Evolutionary conservation across 2,888 invertebrate species (phyloP), one percentile per base, ranked within the genome.

Genomic region (Sycophila texana): DNA sequence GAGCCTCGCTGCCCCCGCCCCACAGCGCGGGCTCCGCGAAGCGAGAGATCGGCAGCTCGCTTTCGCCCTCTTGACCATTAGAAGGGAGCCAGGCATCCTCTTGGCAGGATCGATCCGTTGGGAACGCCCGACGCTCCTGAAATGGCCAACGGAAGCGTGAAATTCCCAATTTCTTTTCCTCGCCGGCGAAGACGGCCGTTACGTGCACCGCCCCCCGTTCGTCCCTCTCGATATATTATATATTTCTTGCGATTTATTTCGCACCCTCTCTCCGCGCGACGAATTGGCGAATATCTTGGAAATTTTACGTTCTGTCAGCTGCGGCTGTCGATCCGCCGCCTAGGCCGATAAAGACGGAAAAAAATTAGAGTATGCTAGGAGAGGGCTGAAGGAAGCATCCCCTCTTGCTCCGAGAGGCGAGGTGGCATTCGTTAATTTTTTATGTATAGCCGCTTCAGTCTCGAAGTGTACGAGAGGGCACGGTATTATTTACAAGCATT

Each of bases 81-180:
- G 66, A 81, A 65, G 84, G 74, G 71, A 73, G 39, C n/a, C 18
- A 58, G 80, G 78, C 79, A 7, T 39, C 39, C 39, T 39, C 39
- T 10, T 7, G 39, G 78, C 71, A 20, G 75, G 79, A 68, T 57
- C 79, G 74, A 78, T 68, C 74, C 58, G 57, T 79, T 79, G 82
- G 81, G 84, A 83, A 85, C 83, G 83, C 61, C 16, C 49, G 58
- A 20, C 30, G 20, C 60, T 63, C 83, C 82, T 82, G 82, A 83
- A 87, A 86, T 86, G 86, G 86, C 85, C 86, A 89, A 88, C 86
- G 87, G 87, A 86, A 89, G 88, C 88, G 89, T 89, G 88, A 89
- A 89, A 89, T 88, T 88, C 87, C 86, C 88, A 89, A 88, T 89
- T 89, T 87, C 88, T 88, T 87, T 87, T 86, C 85, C 86, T 85